These are phyloP conservation scores for Catharus ustulatus DNA, from an alignment of 2,797 vertebrate species.

Conservation along the genomic window DNA sequence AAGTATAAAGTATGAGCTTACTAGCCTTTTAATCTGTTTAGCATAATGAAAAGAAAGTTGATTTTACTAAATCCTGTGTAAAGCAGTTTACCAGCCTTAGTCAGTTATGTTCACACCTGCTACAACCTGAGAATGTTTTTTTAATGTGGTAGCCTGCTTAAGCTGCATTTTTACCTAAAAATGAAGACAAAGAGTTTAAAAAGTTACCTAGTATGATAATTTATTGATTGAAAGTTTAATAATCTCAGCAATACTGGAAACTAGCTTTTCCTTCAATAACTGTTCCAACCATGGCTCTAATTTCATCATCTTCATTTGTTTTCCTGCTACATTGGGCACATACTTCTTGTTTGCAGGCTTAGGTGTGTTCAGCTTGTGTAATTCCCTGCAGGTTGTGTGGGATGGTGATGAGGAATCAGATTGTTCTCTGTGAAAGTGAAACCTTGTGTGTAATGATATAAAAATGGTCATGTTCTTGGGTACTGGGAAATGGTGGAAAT, in stretches of 20 bases:
- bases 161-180: not conserved
- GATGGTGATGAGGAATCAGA: not conserved
- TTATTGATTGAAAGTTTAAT: not conserved
- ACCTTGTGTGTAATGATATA: not conserved
- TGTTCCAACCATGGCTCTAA: not conserved
- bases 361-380: not conserved
- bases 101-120: not conserved
- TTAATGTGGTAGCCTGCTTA: not conserved
- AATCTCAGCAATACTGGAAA: not conserved
- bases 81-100: not conserved
- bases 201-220: not conserved
- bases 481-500: not conserved
- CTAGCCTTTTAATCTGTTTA: slow-evolving; percentile 24
- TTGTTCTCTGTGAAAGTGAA: not conserved
- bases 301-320: not conserved
- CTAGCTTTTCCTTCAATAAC: not conserved
- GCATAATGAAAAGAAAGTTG: slow-evolving; percentile 30
- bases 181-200: not conserved
- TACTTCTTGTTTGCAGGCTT: not conserved
- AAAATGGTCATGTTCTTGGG: not conserved
- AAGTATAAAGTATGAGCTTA: slow-evolving; percentile 13
- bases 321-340: not conserved
- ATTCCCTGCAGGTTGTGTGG: not conserved
- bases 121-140: not conserved
- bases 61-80: not conserved